Evolutionary conservation across 1,140 invertebrate species (phyloP).

Genomic region (Caenorhabditis brenneri): DNA sequence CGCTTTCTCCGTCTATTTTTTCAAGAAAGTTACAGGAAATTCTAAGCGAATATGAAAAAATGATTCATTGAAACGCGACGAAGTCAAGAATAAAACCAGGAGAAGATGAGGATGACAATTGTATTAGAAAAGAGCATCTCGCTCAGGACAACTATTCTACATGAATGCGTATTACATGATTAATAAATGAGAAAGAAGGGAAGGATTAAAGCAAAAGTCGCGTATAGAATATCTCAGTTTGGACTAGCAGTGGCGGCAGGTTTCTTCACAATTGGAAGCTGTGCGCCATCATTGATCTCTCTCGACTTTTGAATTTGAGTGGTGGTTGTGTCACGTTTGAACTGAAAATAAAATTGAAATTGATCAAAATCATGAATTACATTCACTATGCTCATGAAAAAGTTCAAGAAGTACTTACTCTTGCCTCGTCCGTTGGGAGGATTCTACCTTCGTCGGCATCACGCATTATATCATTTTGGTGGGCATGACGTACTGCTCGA

Average conservation of each 20-base stretch:
- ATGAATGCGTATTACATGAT: conserved; percentile 38
- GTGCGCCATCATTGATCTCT: conserved; percentile 43
- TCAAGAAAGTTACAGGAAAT: no score
- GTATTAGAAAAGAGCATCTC: not conserved
- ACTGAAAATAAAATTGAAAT: not conserved
- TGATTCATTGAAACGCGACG: no score
- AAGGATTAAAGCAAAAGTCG: not conserved
- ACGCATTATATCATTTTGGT: no score
- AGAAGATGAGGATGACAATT: not conserved
- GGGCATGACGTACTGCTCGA: no score
- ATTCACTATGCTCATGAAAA: not conserved
- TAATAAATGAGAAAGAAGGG: conserved; percentile 1
- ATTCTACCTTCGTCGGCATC: not conserved
- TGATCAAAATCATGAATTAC: not conserved
- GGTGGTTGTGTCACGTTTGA: not conserved
- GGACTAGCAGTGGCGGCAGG: not conserved
- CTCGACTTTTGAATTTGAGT: not conserved
- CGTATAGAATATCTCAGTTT: conserved; percentile 2
- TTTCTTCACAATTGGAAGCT: conserved; percentile 22
- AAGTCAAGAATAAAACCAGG: no score
- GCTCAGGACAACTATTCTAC: conserved; percentile 15
- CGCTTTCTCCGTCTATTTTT: no score
- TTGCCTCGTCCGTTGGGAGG: not conserved
- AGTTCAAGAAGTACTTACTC: not conserved
- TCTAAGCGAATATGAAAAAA: no score